phyloP scores from a whole-genome alignment of 2,113 vertebrate species.

The Hoplias malabaricus region DNA sequence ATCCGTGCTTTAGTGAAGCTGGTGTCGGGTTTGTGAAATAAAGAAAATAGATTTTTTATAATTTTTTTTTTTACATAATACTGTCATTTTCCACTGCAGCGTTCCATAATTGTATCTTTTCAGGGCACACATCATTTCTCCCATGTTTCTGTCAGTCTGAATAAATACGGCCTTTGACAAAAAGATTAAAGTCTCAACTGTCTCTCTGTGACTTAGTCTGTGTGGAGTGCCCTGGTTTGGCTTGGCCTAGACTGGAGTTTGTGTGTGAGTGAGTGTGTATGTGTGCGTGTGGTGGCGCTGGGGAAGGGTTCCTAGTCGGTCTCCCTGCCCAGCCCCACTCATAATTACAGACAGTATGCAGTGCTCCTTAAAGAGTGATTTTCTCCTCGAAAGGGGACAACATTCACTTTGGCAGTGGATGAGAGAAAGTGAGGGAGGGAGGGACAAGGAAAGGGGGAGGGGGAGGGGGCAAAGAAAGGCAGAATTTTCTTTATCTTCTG shows the following conservation, averaged over 20 bases:
- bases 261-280: slow-evolving; percentile 47
- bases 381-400: slow-evolving; percentile 63
- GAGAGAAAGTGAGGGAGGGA: slow-evolving; percentile 50
- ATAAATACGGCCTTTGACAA: slow-evolving; percentile 40
- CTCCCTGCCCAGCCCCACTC: slow-evolving; percentile 66
- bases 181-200: slow-evolving; percentile 36
- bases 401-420: slow-evolving; percentile 59
- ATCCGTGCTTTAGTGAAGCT: not conserved
- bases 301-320: slow-evolving; percentile 63
- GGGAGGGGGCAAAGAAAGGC: slow-evolving; percentile 41
- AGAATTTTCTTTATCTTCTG: slow-evolving; percentile 51
- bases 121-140: slow-evolving; percentile 37
- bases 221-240: slow-evolving; percentile 51
- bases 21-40: not conserved
- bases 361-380: slow-evolving; percentile 63
- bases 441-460: not conserved
- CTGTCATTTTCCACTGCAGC: slow-evolving; percentile 34
- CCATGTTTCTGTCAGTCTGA: slow-evolving; percentile 33
- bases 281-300: slow-evolving; percentile 46
- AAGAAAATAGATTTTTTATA: slow-evolving; percentile 15
- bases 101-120: slow-evolving; percentile 33
- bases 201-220: slow-evolving; percentile 48
- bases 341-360: slow-evolving; percentile 78
- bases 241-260: slow-evolving; percentile 56
- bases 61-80: slow-evolving; percentile 27